phyloP scores from a whole-genome alignment of 2,888 invertebrate genomes.

The Papilio protenor region DNA sequence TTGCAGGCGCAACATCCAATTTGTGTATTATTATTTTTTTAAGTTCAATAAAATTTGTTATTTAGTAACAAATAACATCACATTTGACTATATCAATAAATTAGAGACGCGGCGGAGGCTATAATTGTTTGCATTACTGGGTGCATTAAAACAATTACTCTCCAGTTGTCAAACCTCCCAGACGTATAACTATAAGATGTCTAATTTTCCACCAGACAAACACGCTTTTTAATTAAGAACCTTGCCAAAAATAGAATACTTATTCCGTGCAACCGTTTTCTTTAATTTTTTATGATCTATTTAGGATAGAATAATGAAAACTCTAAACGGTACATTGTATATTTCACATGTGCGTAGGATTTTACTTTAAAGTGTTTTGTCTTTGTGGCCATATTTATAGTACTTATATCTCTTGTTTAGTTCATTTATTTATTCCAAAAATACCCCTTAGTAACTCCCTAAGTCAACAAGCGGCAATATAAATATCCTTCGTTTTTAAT shows the following conservation, averaged over 20 bases:
- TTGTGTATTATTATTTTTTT: not conserved
- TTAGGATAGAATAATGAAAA: no score
- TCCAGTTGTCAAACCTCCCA: not conserved
- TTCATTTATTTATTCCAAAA: not conserved
- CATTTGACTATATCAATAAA: not conserved
- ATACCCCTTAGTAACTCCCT: constrained; percentile 17
- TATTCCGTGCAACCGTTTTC: no score
- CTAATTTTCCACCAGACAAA: not conserved
- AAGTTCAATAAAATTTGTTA: not conserved
- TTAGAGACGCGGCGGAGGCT: not conserved
- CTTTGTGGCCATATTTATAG: not conserved
- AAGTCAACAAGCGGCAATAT: constrained; percentile 26
- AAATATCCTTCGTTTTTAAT: constrained; percentile 40
- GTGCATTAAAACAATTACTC: constrained; percentile 16
- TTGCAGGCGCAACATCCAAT: not conserved
- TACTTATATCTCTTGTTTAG: no score
- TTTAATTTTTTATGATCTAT: no score
- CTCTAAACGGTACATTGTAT: not conserved
- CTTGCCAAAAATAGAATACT: no score
- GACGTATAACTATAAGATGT: not conserved
- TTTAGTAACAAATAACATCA: not conserved
- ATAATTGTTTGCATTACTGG: constrained; percentile 5
- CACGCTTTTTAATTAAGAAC: not conserved
- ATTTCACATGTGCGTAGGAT: no score
- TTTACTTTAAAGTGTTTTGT: no score